Conservation (phyloP, 2,797 vertebrate species). For the Platyrinchus mystaceus region DNA sequence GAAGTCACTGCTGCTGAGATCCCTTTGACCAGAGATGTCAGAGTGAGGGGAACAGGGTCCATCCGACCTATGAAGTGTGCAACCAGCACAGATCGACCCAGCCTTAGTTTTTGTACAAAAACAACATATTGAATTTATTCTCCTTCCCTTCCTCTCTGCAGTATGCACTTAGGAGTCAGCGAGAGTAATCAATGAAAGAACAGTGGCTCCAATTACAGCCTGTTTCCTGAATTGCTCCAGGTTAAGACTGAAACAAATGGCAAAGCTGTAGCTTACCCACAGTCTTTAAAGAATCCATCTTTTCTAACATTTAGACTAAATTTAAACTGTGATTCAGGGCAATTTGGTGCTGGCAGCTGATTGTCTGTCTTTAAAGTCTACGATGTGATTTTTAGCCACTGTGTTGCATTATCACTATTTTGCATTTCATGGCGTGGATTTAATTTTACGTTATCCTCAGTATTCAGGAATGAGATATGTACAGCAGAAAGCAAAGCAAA, state of each 20-base stretch:
- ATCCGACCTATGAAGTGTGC: not conserved
- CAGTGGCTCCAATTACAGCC: not conserved
- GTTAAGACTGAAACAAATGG: not conserved
- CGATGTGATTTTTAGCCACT: not conserved
- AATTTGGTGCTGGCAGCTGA: not conserved
- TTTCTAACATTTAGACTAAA: not conserved
- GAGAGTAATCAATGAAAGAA: constrained; percentile 23
- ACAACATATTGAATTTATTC: not conserved
- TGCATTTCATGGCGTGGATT: not conserved
- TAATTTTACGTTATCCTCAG: not conserved
- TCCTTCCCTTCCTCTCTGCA: not conserved
- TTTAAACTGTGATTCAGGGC: not conserved
- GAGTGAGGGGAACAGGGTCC: not conserved
- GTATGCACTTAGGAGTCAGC: not conserved
- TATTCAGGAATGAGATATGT: not conserved
- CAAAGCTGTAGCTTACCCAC: not conserved
- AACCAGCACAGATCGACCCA: not conserved
- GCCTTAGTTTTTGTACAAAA: not conserved
- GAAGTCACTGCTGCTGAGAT: not conserved
- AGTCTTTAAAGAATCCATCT: not conserved
- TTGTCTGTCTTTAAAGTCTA: not conserved
- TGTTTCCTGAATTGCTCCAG: not conserved
- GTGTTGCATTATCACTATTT: not conserved
- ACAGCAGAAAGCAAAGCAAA: not conserved
- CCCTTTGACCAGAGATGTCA: not conserved